These are phyloP conservation scores for Danaus chrysippus DNA, from an alignment of 2,888 invertebrate species.

Conservation along the genomic window DNA sequence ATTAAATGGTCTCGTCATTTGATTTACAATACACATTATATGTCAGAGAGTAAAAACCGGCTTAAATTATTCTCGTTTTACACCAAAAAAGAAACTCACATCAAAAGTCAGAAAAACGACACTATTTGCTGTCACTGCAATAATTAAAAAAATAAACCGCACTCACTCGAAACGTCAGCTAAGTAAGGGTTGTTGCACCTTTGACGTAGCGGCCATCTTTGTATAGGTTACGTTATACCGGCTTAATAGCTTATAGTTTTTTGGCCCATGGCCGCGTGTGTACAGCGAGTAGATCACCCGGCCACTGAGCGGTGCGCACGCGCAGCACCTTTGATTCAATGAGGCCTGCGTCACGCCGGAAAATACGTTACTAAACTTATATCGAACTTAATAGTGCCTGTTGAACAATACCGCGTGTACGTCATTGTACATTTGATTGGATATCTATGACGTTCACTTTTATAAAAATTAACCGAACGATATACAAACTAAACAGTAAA, in stretches of 20 bases:
- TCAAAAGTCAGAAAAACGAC: constrained; percentile 41
- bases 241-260: constrained; percentile 39
- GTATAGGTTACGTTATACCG: constrained; percentile 52
- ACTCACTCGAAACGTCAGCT: constrained; percentile 64
- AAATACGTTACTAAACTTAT: constrained; percentile 69
- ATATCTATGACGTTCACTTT: constrained; percentile 53
- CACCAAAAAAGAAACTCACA: constrained; percentile 52
- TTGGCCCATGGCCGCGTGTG: constrained; percentile 67
- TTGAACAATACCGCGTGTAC: constrained; percentile 49
- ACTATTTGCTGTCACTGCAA: constrained; percentile 55
- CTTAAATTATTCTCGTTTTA: background rate
- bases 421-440: constrained; percentile 60
- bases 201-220: constrained; percentile 53
- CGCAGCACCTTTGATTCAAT: constrained; percentile 68
- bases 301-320: constrained; percentile 67
- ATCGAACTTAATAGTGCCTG: constrained; percentile 55
- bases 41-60: background rate
- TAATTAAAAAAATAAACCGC: constrained; percentile 57
- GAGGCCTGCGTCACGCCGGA: constrained; percentile 71
- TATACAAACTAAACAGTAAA: too few species aligned
- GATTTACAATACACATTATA: too few species aligned
- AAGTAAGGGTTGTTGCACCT: constrained; percentile 49
- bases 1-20: too few species aligned
- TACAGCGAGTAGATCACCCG: constrained; percentile 71
- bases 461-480: constrained; percentile 21